phyloP scores from a whole-genome alignment of 1,140 invertebrate species.

The Monomorium pharaonis region DNA sequence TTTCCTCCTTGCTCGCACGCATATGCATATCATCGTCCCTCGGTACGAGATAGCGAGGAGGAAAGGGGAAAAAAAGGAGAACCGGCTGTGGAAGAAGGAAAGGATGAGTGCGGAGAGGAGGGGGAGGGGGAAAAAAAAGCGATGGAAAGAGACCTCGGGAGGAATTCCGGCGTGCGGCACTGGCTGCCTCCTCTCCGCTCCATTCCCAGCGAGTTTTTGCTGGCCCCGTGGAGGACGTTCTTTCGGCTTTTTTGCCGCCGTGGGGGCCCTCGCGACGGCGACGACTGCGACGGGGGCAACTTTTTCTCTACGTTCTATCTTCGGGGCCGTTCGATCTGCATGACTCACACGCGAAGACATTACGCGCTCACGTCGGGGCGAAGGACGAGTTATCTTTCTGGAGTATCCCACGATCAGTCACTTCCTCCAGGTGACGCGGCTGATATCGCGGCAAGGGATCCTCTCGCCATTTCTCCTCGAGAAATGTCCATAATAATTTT shows the following conservation, averaged over 20 bases:
- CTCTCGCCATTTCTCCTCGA: background rate
- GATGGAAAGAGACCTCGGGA: slow-evolving; percentile 53
- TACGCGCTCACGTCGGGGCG: slow-evolving; percentile 17
- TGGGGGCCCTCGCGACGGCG: slow-evolving; percentile 54
- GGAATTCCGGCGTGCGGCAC: slow-evolving; percentile 46
- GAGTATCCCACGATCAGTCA: slow-evolving; percentile 45
- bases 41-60: slow-evolving; percentile 8
- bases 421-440: slow-evolving; percentile 8
- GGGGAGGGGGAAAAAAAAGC: slow-evolving; percentile 28
- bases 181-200: slow-evolving; percentile 52
- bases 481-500: background rate
- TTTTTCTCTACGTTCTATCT: slow-evolving; percentile 47
- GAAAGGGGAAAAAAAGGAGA: slow-evolving; percentile 38
- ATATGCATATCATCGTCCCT: slow-evolving; percentile 70
- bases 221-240: slow-evolving; percentile 46
- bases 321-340: slow-evolving; percentile 50
- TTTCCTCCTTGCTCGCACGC: background rate
- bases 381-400: slow-evolving; percentile 47
- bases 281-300: slow-evolving; percentile 52
- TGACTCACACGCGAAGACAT: slow-evolving; percentile 58
- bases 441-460: background rate
- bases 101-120: too few species aligned
- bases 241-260: slow-evolving; percentile 61
- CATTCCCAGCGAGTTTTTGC: slow-evolving; percentile 59
- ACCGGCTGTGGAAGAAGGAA: slow-evolving; percentile 45